Conservation (phyloP, 2,888 invertebrate species). For the Lasioglossum figueresi region DNA sequence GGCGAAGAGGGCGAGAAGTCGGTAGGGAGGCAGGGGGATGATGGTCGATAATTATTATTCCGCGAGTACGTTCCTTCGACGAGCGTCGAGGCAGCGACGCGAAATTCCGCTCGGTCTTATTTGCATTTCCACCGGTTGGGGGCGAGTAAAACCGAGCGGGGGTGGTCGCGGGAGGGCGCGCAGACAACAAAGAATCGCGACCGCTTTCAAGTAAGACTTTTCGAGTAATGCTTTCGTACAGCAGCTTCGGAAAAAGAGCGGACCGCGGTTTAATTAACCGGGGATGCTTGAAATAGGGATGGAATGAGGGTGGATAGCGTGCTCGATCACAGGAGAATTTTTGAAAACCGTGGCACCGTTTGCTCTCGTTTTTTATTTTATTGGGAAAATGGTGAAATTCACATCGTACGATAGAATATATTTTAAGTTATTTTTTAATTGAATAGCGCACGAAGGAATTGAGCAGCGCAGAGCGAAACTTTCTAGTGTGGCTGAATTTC, state of each 20-base stretch:
- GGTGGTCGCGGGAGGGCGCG: not conserved
- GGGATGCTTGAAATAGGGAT: slow-evolving; percentile 14
- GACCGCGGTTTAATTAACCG: slow-evolving; percentile 49
- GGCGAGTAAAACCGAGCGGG: not conserved
- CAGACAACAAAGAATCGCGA: slow-evolving; percentile 49
- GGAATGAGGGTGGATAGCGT: not conserved
- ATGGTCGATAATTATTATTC: slow-evolving; percentile 46
- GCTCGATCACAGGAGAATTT: slow-evolving; percentile 8
- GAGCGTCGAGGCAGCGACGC: slow-evolving; percentile 21
- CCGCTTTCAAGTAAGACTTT: slow-evolving; percentile 52
- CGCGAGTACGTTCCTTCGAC: slow-evolving; percentile 18
- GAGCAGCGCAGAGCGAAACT: no score
- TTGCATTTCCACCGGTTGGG: slow-evolving; percentile 32
- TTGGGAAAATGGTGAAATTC: no score
- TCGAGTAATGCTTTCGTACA: slow-evolving; percentile 41
- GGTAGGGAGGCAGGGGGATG: not conserved
- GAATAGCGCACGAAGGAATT: no score
- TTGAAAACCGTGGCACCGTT: slow-evolving; percentile 33
- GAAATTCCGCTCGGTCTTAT: slow-evolving; percentile 33
- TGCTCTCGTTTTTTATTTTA: no score
- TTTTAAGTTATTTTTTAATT: no score
- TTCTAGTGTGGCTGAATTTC: no score
- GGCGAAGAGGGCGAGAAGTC: not conserved
- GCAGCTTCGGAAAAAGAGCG: slow-evolving; percentile 43
- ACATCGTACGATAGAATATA: no score